Base-by-base conservation (phyloP, 2,113 vertebrate genomes). In the Spea bombifrons region DNA sequence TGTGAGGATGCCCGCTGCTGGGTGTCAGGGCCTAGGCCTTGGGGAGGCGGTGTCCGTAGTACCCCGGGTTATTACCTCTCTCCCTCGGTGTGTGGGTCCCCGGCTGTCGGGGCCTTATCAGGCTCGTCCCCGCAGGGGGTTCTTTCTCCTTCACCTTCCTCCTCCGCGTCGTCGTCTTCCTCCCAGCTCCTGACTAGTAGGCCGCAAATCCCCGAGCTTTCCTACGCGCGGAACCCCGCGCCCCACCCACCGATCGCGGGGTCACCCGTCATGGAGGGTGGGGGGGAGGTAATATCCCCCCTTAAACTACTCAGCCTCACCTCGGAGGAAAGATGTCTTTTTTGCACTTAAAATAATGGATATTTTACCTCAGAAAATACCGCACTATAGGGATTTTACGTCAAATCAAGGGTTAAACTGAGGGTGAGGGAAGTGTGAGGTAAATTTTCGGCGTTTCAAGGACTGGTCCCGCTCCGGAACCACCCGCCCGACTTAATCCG, bases 401-500 rank as follows among this genome's bases (percentile, higher is more conserved):
- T 64, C 53, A 78, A 13, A 71, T 4, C 12, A 30, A 46, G 43
- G 17, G 17, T 67, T 46, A 46, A 13, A 70, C 63, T 7, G 46
- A 0, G 30, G 45, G 44, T 5, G 13, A 12, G 12, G 63, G 52
- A 30, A 45, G n/a, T 47, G 68, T 70, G 55, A 50, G 55, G 57
- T 76, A 8, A 76, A 50, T 64, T 53, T 71, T 77, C 55, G 16
- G 75, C 66, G 4, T 59, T 59, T 66, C 3, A 66, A 46, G 80
- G 82, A 81, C 75, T 53, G 71, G 80, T 47, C 74, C 84, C 82
- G 81, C 82, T 72, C 84, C 81, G 64, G 73, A 84, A 84, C 86
- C 87, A 85, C 84, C 87, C 84, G 86, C 84, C 83, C 85, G 81
- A 82, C 85, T 87, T 87, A 87, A 86, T 86, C 84, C 83, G 84